These are phyloP conservation scores for Rutilus rutilus DNA, from an alignment of 2,113 vertebrate species.

Conservation along the genomic window DNA sequence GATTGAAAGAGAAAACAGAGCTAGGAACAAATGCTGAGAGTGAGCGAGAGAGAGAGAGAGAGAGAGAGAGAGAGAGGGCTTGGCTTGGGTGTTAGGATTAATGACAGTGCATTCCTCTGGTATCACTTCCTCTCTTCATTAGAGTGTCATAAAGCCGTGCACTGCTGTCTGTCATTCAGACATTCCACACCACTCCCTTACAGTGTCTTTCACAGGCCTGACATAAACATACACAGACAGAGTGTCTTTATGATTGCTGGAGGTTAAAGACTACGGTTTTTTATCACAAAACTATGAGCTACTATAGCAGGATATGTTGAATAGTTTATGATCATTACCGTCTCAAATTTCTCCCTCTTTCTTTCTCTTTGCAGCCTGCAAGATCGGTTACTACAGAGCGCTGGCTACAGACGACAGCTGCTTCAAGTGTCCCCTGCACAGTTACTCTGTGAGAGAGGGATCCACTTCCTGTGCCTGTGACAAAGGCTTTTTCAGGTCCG, in stretches of 20 bases:
- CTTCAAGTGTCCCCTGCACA: constrained; percentile 87
- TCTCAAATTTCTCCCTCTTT: constrained; percentile 5
- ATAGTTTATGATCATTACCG: constrained; percentile 38
- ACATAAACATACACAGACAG: constrained; percentile 55
- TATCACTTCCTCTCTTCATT: constrained; percentile 57
- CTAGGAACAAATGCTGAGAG: background rate
- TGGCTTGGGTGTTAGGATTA: constrained; percentile 47
- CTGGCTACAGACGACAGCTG: constrained; percentile 82
- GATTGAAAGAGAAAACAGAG: constrained; percentile 6
- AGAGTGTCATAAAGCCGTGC: constrained; percentile 49
- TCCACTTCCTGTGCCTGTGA: constrained; percentile 87
- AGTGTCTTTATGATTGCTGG: constrained; percentile 5
- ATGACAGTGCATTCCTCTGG: constrained; percentile 53
- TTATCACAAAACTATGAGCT: background rate
- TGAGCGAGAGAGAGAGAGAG: background rate
- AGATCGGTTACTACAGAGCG: constrained; percentile 87
- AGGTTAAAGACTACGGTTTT: background rate
- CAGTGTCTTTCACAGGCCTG: background rate
- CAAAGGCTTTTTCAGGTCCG: constrained; percentile 84
- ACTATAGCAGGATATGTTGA: constrained; percentile 11
- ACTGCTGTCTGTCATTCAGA: constrained; percentile 41
- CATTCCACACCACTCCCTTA: constrained; percentile 34
- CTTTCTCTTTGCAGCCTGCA: constrained; percentile 77
- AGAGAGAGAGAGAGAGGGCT: background rate
- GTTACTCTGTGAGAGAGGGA: constrained; percentile 86